phyloP scores from a whole-genome alignment of 2,113 vertebrate genomes.

The Odobenus rosmarus region DNA sequence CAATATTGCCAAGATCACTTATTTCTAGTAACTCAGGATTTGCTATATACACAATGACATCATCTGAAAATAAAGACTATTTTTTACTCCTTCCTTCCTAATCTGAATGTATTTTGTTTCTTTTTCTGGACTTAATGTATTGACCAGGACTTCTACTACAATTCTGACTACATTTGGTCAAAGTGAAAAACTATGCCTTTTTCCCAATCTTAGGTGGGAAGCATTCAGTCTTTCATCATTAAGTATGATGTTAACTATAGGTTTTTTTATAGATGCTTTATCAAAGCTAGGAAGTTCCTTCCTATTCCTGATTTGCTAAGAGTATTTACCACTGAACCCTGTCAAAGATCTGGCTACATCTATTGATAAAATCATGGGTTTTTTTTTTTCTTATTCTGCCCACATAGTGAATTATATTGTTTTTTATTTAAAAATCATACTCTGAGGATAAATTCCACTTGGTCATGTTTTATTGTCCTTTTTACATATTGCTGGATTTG shows the following conservation, averaged over 20 bases:
- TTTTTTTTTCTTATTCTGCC: not conserved
- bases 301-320: not conserved
- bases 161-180: not conserved
- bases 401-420: not conserved
- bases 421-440: conserved; percentile 12
- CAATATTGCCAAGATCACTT: not conserved
- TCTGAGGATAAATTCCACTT: not conserved
- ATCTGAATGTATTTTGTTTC: not conserved
- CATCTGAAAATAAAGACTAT: not conserved
- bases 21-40: not conserved
- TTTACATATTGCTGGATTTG: not conserved
- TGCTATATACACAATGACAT: not conserved
- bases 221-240: not conserved
- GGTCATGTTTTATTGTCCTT: not conserved
- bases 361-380: not conserved
- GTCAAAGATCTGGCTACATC: not conserved
- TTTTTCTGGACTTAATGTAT: conserved; percentile 24
- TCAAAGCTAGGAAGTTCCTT: not conserved
- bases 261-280: not conserved
- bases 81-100: not conserved
- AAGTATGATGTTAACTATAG: not conserved
- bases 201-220: not conserved
- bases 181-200: not conserved
- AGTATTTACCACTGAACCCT: not conserved
- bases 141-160: not conserved